phyloP scores from a whole-genome alignment of 2,113 vertebrate genomes.

The Ursus arctos region DNA sequence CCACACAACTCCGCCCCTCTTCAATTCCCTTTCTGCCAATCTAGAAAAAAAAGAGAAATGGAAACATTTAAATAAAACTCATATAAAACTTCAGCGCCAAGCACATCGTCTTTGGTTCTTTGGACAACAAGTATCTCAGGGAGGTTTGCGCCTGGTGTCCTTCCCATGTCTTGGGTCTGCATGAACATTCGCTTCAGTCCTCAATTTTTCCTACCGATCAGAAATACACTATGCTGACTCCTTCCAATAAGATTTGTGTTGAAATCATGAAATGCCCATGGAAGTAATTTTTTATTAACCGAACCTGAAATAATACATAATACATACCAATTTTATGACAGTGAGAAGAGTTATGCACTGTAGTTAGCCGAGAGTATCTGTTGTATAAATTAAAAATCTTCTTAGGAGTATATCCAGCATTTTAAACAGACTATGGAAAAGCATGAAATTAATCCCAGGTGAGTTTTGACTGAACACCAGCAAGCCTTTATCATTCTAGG shows the following conservation, averaged over 20 bases:
- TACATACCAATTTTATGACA: slow-evolving; percentile 65
- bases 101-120: background rate
- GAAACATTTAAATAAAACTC: background rate
- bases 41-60: background rate
- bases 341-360: slow-evolving; percentile 63
- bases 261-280: slow-evolving; percentile 68
- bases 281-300: slow-evolving; percentile 70
- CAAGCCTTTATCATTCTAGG: background rate
- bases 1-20: background rate
- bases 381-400: slow-evolving; percentile 63
- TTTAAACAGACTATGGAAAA: slow-evolving; percentile 65
- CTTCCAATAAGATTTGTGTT: slow-evolving; percentile 58
- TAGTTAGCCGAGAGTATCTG: slow-evolving; percentile 59
- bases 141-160: background rate
- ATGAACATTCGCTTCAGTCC: background rate
- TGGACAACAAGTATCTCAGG: background rate
- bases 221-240: background rate
- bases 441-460: slow-evolving; percentile 37
- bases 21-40: background rate
- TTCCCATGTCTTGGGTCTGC: background rate
- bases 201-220: slow-evolving; percentile 53
- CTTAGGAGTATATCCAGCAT: slow-evolving; percentile 19
- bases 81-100: background rate
- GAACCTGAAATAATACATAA: slow-evolving; percentile 67
- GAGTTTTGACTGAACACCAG: background rate